Conservation (phyloP, 2,113 vertebrate species). For the Petrocephalus microphthalmus region DNA sequence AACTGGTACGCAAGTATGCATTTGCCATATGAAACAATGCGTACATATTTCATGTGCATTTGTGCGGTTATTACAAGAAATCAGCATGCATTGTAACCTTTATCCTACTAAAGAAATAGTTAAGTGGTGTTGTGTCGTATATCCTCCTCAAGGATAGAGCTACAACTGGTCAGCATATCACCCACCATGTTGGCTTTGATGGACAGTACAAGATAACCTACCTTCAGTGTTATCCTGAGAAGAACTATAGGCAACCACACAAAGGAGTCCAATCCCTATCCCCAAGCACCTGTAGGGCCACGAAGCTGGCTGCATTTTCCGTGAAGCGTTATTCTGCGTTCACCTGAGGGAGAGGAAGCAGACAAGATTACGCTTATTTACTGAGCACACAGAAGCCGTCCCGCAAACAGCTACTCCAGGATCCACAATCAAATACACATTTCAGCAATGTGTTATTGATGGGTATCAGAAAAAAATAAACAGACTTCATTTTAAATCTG, state of each 20-base stretch:
- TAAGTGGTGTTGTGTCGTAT: not conserved
- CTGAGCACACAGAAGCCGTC: not conserved
- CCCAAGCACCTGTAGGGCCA: conserved; percentile 60
- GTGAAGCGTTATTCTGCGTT: conserved; percentile 58
- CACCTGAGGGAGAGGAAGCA: conserved; percentile 51
- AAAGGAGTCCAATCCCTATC: conserved; percentile 48
- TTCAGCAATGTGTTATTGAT: not conserved
- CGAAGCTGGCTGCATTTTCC: conserved; percentile 65
- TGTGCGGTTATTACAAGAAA: not conserved
- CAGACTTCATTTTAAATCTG: not conserved
- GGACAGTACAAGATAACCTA: conserved; percentile 37
- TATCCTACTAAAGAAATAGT: not conserved
- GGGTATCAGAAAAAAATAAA: not conserved
- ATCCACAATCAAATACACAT: not conserved
- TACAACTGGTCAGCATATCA: not conserved
- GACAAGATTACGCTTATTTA: conserved; percentile 15
- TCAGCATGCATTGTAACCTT: not conserved
- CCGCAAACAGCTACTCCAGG: no score
- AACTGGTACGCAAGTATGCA: not conserved
- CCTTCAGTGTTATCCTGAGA: conserved; percentile 71
- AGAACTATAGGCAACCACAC: conserved; percentile 41
- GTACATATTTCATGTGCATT: not conserved
- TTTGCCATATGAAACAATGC: not conserved
- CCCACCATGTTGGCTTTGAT: not conserved
- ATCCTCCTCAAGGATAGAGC: not conserved